These are phyloP conservation scores for Scolopax rusticola DNA, from an alignment of 2,797 vertebrate species.

Conservation along the genomic window DNA sequence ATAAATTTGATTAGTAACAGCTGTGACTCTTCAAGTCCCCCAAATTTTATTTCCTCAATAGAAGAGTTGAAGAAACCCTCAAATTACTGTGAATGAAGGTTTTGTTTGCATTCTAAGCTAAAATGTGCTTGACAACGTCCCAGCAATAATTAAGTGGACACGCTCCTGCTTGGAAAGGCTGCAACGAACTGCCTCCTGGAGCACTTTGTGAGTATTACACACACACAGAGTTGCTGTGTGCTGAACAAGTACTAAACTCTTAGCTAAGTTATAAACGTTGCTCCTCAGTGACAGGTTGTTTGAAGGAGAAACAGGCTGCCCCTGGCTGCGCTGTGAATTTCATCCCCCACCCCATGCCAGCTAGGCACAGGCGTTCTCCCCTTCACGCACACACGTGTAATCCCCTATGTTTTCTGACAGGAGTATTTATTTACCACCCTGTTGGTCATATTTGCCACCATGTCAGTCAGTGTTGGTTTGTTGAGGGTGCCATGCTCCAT, in stretches of 20 bases:
- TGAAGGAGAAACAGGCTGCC: slow-evolving; percentile 38
- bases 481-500: slow-evolving; percentile 73
- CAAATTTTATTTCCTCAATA: not conserved
- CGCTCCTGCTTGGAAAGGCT: slow-evolving; percentile 4
- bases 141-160: slow-evolving; percentile 11
- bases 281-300: slow-evolving; percentile 17
- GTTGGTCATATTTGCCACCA: no score
- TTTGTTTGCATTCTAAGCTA: slow-evolving; percentile 1
- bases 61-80: not conserved
- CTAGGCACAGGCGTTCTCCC: not conserved
- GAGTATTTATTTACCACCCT: slow-evolving; percentile 76
- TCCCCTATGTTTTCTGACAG: slow-evolving; percentile 74
- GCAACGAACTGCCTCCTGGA: not conserved
- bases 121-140: slow-evolving; percentile 5
- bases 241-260: slow-evolving; percentile 20
- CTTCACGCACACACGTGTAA: not conserved
- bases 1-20: slow-evolving; percentile 25
- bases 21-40: not conserved
- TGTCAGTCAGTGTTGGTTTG: slow-evolving; percentile 51
- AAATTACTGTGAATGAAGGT: slow-evolving; percentile 13
- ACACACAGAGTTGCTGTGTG: not conserved
- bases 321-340: not conserved
- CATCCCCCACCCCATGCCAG: fast-evolving
- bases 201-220: not conserved
- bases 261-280: not conserved